A percentile compares a stretch with the other conserved stretches of the same genome.
These are phyloP conservation scores for Dryas iulia DNA, from an alignment of 1,140 invertebrate species.

Conservation along the genomic window DNA sequence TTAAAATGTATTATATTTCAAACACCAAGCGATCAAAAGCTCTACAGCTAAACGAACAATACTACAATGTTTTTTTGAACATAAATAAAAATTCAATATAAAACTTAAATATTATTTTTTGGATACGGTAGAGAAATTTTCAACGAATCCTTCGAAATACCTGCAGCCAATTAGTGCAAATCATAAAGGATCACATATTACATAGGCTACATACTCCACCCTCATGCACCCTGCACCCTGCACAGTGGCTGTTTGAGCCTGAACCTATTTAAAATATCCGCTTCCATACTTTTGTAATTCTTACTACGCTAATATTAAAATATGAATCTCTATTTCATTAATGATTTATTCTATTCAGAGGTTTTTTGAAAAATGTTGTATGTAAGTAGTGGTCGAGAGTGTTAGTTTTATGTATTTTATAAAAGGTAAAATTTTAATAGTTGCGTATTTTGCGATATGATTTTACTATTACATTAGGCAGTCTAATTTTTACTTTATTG, in stretches of 20 bases:
- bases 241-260: conserved; percentile 5
- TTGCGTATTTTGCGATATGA: no score
- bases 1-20: neutral
- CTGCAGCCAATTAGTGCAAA: conserved; percentile 28
- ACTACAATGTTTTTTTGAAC: neutral
- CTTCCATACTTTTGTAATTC: conserved; percentile 1
- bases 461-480: no score
- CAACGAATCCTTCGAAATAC: conserved; percentile 18
- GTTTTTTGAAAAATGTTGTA: no score
- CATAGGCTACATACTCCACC: neutral
- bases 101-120: conserved; percentile 5
- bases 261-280: conserved; percentile 8
- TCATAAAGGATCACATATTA: conserved; percentile 23
- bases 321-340: neutral
- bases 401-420: neutral
- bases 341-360: neutral
- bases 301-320: neutral
- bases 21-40: neutral
- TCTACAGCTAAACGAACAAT: neutral
- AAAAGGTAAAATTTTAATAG: no score
- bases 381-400: no score
- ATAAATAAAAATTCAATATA: neutral
- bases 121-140: neutral
- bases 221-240: neutral
- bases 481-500: no score